phyloP scores from a whole-genome alignment of 35 echinoderm and acorn worm species.

The Apostichopus parvimensis region DNA sequence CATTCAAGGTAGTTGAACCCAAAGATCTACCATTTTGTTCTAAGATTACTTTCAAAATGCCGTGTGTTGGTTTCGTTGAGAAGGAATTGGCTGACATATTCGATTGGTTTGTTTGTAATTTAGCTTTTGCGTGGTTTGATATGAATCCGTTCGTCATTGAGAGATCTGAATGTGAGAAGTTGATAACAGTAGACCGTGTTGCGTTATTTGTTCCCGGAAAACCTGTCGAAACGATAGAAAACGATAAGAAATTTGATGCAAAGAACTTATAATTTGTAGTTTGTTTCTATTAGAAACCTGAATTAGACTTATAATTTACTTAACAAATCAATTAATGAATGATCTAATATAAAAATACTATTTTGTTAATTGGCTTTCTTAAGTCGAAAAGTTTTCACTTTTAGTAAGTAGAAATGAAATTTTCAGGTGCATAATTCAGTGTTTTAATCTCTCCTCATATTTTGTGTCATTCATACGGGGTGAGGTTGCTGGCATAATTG shows the following conservation, averaged over 20 bases:
- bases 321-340: too few relatives aligned
- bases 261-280: too few relatives aligned
- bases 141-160: not conserved
- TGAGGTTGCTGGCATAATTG: too few relatives aligned
- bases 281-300: too few relatives aligned
- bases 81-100: not conserved
- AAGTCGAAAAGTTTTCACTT: too few relatives aligned
- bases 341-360: too few relatives aligned
- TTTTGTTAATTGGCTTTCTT: too few relatives aligned
- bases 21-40: conserved; percentile 15
- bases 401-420: too few relatives aligned
- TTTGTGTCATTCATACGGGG: too few relatives aligned
- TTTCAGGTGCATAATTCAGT: too few relatives aligned
- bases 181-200: not conserved
- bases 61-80: not conserved
- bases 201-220: not conserved
- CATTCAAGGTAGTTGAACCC: not conserved
- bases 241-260: not conserved
- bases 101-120: not conserved
- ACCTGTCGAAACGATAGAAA: not conserved
- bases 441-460: too few relatives aligned
- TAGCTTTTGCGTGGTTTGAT: not conserved
- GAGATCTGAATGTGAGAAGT: not conserved
- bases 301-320: too few relatives aligned
- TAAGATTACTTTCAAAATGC: not conserved